Evolutionary conservation across 2,113 vertebrate species (phyloP).

Genomic region (Asarcornis scutulata): DNA sequence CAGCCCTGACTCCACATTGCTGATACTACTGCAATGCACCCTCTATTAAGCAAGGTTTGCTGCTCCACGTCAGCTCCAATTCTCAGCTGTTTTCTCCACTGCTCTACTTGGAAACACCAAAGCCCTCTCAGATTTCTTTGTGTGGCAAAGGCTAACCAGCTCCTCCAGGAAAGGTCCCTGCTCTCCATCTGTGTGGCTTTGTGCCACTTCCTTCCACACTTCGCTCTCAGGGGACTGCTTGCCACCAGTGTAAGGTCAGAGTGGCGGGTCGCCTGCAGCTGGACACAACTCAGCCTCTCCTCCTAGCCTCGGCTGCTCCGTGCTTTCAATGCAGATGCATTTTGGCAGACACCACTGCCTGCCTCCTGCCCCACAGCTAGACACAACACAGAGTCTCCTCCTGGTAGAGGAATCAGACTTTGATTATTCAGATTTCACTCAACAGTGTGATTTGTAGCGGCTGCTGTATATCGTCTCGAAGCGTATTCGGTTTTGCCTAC

Average conservation of each 20-base stretch:
- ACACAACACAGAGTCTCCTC: not conserved
- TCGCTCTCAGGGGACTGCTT: not conserved
- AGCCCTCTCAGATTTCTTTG: not conserved
- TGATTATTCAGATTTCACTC: not conserved
- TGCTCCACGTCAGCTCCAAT: not conserved
- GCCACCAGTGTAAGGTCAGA: not conserved
- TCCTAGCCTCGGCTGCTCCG: not conserved
- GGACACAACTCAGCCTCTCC: not conserved
- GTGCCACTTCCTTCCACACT: not conserved
- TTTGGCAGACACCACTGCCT: not conserved
- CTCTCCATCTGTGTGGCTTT: not conserved
- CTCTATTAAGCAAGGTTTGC: constrained; percentile 61
- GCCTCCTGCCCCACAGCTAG: not conserved
- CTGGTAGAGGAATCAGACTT: not conserved
- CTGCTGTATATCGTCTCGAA: not conserved
- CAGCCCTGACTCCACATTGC: constrained; percentile 51
- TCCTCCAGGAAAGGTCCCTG: not conserved
- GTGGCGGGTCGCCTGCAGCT: not conserved
- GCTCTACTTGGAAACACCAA: not conserved
- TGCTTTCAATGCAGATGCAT: not conserved
- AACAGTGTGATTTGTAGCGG: constrained; percentile 3
- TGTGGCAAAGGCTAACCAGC: not conserved
- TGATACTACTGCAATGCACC: constrained; percentile 57
- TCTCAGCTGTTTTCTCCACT: not conserved
- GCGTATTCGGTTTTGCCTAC: constrained; percentile 7